Conservation (phyloP, 2,888 invertebrate species). For the Uropetala carovei region DNA sequence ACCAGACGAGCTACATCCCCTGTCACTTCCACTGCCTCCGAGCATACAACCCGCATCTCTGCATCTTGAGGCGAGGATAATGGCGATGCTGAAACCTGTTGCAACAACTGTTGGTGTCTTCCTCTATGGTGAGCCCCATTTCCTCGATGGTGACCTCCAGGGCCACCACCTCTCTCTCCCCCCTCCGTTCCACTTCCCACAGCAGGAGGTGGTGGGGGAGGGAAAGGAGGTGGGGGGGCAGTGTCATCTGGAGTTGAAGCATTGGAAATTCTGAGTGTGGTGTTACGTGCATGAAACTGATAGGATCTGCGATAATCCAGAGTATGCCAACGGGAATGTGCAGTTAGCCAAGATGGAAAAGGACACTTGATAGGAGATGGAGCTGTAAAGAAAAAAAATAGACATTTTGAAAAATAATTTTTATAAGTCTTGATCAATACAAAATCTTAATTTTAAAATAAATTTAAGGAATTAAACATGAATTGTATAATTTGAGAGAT, state of each 20-base stretch:
- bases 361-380: conserved; percentile 87
- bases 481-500: neutral
- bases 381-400: conserved; percentile 76
- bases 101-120: conserved; percentile 73
- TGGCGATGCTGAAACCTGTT: conserved; percentile 76
- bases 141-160: conserved; percentile 59
- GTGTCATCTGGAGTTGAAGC: conserved; percentile 71
- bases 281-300: conserved; percentile 89
- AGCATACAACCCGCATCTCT: conserved; percentile 82
- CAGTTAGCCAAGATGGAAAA: conserved; percentile 92
- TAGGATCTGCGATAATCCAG: conserved; percentile 91
- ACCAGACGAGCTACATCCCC: conserved; percentile 78
- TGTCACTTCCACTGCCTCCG: conserved; percentile 79
- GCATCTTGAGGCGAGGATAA: conserved; percentile 45
- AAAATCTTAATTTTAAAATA: neutral
- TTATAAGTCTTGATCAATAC: neutral
- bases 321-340: conserved; percentile 91
- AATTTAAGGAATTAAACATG: neutral
- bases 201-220: conserved; percentile 59
- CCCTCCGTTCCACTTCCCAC: conserved; percentile 66
- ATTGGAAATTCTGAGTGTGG: conserved; percentile 83
- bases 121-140: conserved; percentile 70
- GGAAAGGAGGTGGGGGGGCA: conserved; percentile 37
- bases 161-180: conserved; percentile 34
- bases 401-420: neutral